These are phyloP conservation scores for Hydrocynus forskahlii DNA, from an alignment of 2,797 vertebrate species.

Conservation along the genomic window DNA sequence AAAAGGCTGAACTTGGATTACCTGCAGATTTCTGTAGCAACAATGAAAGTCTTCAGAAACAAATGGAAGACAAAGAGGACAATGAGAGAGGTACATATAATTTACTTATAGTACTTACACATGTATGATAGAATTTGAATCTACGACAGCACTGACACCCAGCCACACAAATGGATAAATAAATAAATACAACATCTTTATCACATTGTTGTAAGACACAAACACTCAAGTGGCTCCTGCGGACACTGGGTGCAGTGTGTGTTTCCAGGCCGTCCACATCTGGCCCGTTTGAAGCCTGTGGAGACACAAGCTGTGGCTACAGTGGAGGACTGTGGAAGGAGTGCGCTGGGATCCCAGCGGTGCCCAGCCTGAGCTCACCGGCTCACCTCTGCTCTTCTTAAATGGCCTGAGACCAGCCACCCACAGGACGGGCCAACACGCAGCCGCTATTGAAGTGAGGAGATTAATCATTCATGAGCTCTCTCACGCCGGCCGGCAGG, in stretches of 20 bases:
- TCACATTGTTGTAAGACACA: not conserved
- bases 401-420: slow-evolving; percentile 73
- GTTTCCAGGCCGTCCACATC: slow-evolving; percentile 73
- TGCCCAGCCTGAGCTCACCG: slow-evolving; percentile 67
- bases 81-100: too few relatives aligned
- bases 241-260: slow-evolving; percentile 58
- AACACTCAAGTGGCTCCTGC: slow-evolving; percentile 29
- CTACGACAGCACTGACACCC: too few relatives aligned
- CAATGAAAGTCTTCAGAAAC: too few relatives aligned
- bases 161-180: too few relatives aligned
- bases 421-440: slow-evolving; percentile 32
- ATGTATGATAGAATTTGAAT: too few relatives aligned
- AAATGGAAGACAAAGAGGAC: too few relatives aligned
- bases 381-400: slow-evolving; percentile 70
- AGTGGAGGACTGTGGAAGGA: slow-evolving; percentile 77
- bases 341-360: slow-evolving; percentile 46
- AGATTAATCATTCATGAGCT: slow-evolving; percentile 54
- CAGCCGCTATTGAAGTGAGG: slow-evolving; percentile 23
- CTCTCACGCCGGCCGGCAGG: slow-evolving; percentile 15
- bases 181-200: too few relatives aligned
- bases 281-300: slow-evolving; percentile 76
- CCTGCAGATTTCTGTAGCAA: too few relatives aligned
- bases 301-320: slow-evolving; percentile 83
- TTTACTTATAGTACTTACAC: too few relatives aligned
- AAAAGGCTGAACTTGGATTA: too few relatives aligned